phyloP scores from a whole-genome alignment of 2,888 invertebrate genomes.

The Blomia tropicalis region DNA sequence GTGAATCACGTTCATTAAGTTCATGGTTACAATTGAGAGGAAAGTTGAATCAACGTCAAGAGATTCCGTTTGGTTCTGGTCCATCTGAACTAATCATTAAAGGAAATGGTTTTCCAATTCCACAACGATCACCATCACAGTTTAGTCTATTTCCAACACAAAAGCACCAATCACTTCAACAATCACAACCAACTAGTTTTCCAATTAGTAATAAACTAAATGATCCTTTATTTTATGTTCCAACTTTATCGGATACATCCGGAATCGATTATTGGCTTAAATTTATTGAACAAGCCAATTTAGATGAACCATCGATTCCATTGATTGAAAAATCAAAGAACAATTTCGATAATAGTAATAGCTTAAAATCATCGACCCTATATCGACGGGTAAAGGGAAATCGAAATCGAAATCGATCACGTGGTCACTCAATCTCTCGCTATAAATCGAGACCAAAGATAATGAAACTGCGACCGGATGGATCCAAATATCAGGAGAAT shows the following conservation, averaged over 20 bases:
- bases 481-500: background rate
- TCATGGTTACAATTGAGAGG: constrained; percentile 15
- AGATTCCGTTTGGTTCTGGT: background rate
- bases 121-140: background rate
- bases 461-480: background rate
- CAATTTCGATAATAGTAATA: background rate
- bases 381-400: background rate
- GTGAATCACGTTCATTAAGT: constrained; percentile 16
- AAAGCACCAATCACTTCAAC: background rate
- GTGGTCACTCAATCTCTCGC: background rate
- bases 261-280: constrained; percentile 26
- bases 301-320: background rate
- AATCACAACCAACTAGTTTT: constrained; percentile 15
- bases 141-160: background rate
- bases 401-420: background rate
- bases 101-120: background rate
- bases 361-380: background rate
- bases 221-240: constrained; percentile 15
- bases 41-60: background rate
- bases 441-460: background rate
- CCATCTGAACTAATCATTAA: background rate
- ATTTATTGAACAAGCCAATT: constrained; percentile 21
- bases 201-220: constrained; percentile 10
- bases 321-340: background rate
- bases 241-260: constrained; percentile 14